phyloP scores from a whole-genome alignment of 2,888 invertebrate genomes.

The Xanthorhoe designata region DNA sequence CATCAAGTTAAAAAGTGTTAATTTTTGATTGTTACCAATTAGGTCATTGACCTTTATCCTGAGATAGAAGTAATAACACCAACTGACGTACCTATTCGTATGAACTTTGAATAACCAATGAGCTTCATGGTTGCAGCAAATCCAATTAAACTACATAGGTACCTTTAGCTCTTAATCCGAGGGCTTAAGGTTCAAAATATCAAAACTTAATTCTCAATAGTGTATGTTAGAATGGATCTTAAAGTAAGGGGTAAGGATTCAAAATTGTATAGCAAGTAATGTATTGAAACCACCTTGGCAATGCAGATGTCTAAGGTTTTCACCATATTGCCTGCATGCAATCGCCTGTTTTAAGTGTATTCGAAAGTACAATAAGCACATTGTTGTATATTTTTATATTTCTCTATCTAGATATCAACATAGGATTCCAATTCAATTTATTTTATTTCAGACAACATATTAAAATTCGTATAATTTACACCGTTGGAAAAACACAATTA shows the following conservation, averaged over 20 bases:
- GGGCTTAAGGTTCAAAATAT: conserved; percentile 15
- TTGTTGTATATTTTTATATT: too few species aligned
- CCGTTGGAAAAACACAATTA: too few species aligned
- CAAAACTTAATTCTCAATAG: neutral
- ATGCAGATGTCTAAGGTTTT: conserved; percentile 19
- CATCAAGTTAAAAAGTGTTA: too few species aligned
- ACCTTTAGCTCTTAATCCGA: conserved; percentile 1
- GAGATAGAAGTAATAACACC: neutral
- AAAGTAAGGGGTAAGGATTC: conserved; percentile 8
- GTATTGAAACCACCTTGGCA: conserved; percentile 7
- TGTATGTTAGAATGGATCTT: neutral
- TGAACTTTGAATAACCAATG: neutral
- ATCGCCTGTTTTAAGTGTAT: neutral
- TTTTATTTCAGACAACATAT: too few species aligned
- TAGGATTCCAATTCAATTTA: too few species aligned
- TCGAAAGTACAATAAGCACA: neutral
- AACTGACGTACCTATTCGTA: conserved; percentile 1
- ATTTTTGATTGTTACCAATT: neutral
- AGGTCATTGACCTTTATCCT: neutral
- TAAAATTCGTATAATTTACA: too few species aligned
- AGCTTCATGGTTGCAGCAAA: neutral
- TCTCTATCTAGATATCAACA: too few species aligned
- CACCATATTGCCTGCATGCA: neutral
- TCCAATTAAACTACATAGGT: neutral
- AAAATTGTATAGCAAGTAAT: conserved; percentile 1